Evolutionary conservation across 2,797 vertebrate genomes (phyloP).

Genomic region (Hemitrygon akajei): DNA sequence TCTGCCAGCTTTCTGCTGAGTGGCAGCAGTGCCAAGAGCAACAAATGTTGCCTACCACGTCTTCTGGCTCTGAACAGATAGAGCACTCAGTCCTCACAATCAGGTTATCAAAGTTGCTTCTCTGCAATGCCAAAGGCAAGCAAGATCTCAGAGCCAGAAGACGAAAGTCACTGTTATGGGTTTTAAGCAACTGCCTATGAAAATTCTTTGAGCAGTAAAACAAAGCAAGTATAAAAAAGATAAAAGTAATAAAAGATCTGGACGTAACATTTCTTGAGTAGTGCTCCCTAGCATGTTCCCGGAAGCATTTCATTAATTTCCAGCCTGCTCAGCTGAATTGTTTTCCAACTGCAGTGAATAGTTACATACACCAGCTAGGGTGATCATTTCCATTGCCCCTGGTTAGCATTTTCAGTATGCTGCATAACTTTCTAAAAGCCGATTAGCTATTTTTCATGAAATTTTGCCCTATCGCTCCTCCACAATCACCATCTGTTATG

Average conservation of each 20-base stretch:
- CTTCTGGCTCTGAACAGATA: background rate
- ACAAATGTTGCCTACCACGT: background rate
- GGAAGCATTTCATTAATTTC: background rate
- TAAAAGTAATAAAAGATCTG: background rate
- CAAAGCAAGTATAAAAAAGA: background rate
- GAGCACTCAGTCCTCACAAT: background rate
- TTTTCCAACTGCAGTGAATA: background rate
- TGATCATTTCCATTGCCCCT: background rate
- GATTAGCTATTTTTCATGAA: background rate
- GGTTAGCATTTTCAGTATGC: background rate
- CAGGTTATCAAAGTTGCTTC: background rate
- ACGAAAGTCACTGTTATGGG: background rate
- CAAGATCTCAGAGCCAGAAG: background rate
- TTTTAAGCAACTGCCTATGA: background rate
- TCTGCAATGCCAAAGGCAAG: background rate
- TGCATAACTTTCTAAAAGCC: background rate
- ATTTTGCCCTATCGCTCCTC: too few species aligned
- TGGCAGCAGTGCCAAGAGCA: background rate
- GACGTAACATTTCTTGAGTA: too few species aligned
- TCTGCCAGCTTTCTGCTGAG: background rate
- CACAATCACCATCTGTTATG: background rate
- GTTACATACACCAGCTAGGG: background rate
- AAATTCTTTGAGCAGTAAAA: background rate
- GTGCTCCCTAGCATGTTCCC: background rate
- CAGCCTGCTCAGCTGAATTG: background rate